Base-by-base conservation (phyloP, 1,140 invertebrate species). In the Drosophila lowei region DNA sequence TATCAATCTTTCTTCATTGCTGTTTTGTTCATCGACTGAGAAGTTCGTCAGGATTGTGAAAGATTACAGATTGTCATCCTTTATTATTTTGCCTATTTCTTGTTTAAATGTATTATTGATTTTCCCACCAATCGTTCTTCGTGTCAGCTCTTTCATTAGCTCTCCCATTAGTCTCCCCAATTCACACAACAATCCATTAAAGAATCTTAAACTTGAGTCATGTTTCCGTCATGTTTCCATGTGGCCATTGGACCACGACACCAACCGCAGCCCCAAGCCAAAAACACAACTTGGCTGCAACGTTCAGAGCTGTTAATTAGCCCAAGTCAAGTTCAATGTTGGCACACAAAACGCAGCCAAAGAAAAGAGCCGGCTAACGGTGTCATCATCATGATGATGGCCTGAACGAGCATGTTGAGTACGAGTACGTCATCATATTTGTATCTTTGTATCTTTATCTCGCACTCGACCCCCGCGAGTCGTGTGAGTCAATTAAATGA, bases 401-500 rank as follows among this genome's bases (percentile, higher is more conserved):
- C 60, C 66, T 43, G 75, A 59, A 74, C 68, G 77, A 80, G 72
- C 70, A 55, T 38, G 57, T 71, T 61, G 58, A 63, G 18, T 18
- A 18, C 18, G 63, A 59, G 63, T 63, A 74, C 72, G 65, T 49
- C 65, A 18, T 71, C 72, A 48, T 58, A 72, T 72, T 65, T 30
- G 71, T 76, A 72, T 72, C 75, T 72, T 65, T 30, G 71, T 76
- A 72, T 72, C 75, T 76, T 67, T 77, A 54, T 63, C 59, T 63
- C 50, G 68, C 34, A 72, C 71, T 57, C 52, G 70, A 74, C 44
- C 48, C 23, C 65, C 63, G 34, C 3, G 16, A 72, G 66, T 78
- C 78, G 78, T 81, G 74, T 68, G 79, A 81, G 79, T 81, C 79
- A 81, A 83, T 81, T 81, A 81, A 74, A 83, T 83, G 64, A 83